Conservation (phyloP, 2,113 vertebrate species). For the Ceratotherium simum region DNA sequence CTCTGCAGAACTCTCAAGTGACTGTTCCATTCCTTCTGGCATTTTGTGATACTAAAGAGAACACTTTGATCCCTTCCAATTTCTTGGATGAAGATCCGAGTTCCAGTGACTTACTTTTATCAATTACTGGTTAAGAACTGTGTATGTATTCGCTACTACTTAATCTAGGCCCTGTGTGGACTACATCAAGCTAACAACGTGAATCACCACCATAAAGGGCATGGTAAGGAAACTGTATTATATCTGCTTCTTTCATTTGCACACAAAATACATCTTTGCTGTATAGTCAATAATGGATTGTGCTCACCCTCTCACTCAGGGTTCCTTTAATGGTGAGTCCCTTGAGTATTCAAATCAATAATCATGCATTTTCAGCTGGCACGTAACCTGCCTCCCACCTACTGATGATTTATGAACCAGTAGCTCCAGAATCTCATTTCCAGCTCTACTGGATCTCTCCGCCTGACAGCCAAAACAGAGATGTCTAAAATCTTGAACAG, state of each 20-base stretch:
- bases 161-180: background rate
- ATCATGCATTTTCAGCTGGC: background rate
- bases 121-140: background rate
- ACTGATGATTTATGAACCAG: background rate
- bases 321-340: background rate
- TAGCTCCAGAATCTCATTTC: background rate
- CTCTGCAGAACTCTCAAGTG: background rate
- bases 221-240: background rate
- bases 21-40: background rate
- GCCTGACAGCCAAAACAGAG: background rate
- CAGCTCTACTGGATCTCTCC: background rate
- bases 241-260: slow-evolving; percentile 18
- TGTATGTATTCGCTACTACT: background rate
- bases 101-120: background rate
- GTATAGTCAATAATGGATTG: slow-evolving; percentile 19
- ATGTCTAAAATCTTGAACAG: background rate
- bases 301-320: background rate
- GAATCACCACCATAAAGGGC: background rate
- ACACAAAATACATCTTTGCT: slow-evolving; percentile 42
- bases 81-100: background rate
- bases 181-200: background rate
- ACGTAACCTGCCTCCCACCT: background rate
- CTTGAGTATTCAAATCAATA: slow-evolving; percentile 61
- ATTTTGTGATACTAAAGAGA: background rate
- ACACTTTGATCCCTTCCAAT: background rate